Percentiles rank a stretch among this genome's conserved stretches.
These are phyloP conservation scores for Melanerpes formicivorus DNA, from an alignment of 2,113 vertebrate species.

Conservation along the genomic window DNA sequence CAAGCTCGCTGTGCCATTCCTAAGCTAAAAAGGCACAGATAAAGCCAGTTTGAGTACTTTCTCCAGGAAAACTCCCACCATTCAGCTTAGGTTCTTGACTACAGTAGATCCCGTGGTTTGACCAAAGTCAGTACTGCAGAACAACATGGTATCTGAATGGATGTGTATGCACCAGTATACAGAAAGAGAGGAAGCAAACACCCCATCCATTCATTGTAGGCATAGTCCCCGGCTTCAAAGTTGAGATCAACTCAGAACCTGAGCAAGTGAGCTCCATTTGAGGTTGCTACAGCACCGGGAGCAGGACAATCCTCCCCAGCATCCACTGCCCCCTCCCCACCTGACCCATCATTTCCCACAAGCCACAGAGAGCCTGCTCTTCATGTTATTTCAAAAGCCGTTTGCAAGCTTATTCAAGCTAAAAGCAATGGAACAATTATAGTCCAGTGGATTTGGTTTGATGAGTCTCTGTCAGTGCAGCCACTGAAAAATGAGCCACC, in stretches of 20 bases:
- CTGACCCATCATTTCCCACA: background rate
- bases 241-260: background rate
- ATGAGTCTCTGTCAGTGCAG: background rate
- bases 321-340: rapidly evolving
- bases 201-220: background rate
- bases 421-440: background rate
- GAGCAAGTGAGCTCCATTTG: background rate
- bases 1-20: background rate
- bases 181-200: background rate
- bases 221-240: background rate
- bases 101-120: background rate
- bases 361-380: background rate
- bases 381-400: background rate
- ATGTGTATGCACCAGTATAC: background rate
- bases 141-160: background rate
- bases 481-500: background rate
- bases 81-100: background rate
- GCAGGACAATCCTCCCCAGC: background rate
- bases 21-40: background rate
- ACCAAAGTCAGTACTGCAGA: background rate
- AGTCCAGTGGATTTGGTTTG: background rate
- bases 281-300: background rate
- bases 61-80: background rate
- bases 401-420: background rate
- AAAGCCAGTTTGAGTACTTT: background rate